These are phyloP conservation scores for Chrysotoxum bicinctum DNA, from an alignment of 2,888 invertebrate species.

Conservation along the genomic window DNA sequence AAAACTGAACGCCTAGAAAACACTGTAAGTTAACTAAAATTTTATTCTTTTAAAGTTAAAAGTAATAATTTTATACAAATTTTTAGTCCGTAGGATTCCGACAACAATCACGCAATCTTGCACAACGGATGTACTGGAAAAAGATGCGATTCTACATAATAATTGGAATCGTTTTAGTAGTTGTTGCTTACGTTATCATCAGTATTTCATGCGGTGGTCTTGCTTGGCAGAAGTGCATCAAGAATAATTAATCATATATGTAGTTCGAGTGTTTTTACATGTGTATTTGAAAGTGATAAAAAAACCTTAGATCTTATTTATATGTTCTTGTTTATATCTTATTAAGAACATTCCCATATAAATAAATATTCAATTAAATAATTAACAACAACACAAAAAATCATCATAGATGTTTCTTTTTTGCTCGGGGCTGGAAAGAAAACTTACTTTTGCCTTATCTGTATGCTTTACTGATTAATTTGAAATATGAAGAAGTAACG, in stretches of 20 bases:
- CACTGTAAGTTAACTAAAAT: conserved; percentile 86
- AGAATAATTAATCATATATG: conserved; percentile 76
- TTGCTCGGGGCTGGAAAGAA: too few species aligned
- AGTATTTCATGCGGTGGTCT: conserved; percentile 94
- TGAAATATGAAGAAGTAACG: too few species aligned
- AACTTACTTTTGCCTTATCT: too few species aligned
- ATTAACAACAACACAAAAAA: background rate
- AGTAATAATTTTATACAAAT: conserved; percentile 76
- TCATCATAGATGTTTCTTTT: background rate
- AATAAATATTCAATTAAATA: background rate
- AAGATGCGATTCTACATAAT: conserved; percentile 94
- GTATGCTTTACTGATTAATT: too few species aligned
- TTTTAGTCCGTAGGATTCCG: conserved; percentile 92
- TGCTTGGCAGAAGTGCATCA: conserved; percentile 88
- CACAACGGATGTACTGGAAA: conserved; percentile 95
- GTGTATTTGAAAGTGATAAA: background rate
- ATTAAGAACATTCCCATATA: background rate
- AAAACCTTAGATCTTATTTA: background rate
- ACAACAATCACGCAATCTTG: conserved; percentile 91
- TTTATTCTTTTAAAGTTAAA: background rate
- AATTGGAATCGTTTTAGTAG: conserved; percentile 85
- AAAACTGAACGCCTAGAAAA: conserved; percentile 95
- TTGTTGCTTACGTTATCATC: conserved; percentile 91
- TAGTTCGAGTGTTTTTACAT: background rate
- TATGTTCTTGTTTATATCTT: conserved; percentile 22